Evolutionary conservation across 2,888 invertebrate species (phyloP).

Genomic region (Iphiclides podalirius): DNA sequence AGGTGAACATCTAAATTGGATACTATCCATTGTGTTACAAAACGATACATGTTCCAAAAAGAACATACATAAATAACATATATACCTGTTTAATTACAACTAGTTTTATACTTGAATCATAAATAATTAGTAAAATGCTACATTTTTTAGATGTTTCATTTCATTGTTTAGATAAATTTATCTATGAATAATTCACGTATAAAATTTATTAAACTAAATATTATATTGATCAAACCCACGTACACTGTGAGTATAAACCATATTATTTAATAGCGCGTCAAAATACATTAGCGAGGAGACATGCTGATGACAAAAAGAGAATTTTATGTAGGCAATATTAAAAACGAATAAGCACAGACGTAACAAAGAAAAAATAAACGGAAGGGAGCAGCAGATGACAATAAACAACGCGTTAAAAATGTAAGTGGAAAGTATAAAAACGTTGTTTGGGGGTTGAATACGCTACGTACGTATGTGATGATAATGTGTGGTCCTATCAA

Average conservation of each 20-base stretch:
- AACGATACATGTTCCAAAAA: no score
- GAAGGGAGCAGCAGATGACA: slow-evolving; percentile 48
- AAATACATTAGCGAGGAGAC: slow-evolving; percentile 5
- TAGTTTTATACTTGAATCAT: no score
- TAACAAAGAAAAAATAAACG: slow-evolving; percentile 39
- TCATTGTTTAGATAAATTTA: no score
- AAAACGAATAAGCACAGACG: slow-evolving; percentile 34
- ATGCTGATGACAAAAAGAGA: slow-evolving; percentile 9
- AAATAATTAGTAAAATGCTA: no score
- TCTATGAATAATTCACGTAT: no score
- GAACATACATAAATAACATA: no score
- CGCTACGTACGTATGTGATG: background rate
- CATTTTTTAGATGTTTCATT: no score
- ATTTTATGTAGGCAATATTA: slow-evolving; percentile 28
- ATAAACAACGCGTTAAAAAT: slow-evolving; percentile 67
- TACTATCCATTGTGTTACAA: no score
- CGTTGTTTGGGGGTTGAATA: slow-evolving; percentile 41
- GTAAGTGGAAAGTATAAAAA: slow-evolving; percentile 36
- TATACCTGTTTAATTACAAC: no score
- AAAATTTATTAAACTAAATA: no score
- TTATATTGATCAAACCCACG: background rate
- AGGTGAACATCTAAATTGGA: no score
- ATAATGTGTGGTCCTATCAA: background rate
- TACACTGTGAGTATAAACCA: background rate
- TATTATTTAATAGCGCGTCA: background rate